A percentile compares a stretch with the other conserved stretches of the same genome.
These are phyloP conservation scores for Allolobophora icterica DNA, from an alignment of 2,888 invertebrate genomes.

Conservation along the genomic window DNA sequence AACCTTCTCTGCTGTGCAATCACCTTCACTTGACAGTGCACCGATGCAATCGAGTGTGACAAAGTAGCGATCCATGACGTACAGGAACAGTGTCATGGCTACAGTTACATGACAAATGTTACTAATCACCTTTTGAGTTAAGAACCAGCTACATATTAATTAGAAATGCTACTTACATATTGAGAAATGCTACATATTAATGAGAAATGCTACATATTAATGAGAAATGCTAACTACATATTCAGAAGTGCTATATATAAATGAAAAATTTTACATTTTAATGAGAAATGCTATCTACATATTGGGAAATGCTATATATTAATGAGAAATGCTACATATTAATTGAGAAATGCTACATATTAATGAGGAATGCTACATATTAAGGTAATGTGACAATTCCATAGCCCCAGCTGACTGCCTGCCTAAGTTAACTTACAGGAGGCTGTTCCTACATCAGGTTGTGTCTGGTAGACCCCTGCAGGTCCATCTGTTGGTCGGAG, in stretches of 20 bases:
- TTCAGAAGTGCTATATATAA: too few relatives aligned
- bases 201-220: too few relatives aligned
- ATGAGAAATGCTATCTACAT: too few relatives aligned
- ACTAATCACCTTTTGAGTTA: not conserved
- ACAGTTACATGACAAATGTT: not conserved
- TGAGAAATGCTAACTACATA: too few relatives aligned
- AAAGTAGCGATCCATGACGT: constrained; percentile 25
- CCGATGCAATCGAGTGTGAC: constrained; percentile 24
- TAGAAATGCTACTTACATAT: too few relatives aligned
- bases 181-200: too few relatives aligned
- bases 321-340: too few relatives aligned
- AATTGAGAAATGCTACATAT: too few relatives aligned
- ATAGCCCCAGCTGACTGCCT: not conserved
- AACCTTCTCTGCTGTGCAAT: constrained; percentile 18
- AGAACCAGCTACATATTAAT: not conserved
- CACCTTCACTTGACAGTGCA: not conserved
- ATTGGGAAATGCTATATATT: too few relatives aligned
- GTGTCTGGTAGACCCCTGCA: not conserved
- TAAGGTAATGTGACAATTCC: too few relatives aligned
- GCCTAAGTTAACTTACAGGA: not conserved
- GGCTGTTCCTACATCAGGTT: not conserved
- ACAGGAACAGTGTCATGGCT: not conserved
- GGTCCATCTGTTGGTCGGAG: not conserved
- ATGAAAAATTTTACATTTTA: too few relatives aligned
- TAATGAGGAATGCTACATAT: too few relatives aligned